Evolutionary conservation across 2,888 invertebrate genomes (phyloP), one percentile per base, ranked within the genome.

Genomic region (Spisula solida): DNA sequence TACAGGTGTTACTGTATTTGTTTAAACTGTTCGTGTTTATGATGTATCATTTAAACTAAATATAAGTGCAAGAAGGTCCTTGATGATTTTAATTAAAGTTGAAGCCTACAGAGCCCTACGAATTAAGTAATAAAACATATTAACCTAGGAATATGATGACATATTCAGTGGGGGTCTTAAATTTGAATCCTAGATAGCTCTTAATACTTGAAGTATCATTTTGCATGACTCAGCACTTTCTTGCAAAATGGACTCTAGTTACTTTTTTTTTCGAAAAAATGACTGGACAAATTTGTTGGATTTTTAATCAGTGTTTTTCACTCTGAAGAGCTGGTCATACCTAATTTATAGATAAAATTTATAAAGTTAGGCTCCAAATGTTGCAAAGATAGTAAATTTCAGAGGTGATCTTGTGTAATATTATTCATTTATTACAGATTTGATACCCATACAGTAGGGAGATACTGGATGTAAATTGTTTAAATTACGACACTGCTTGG

Each of bases 401-500:
- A 66, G 25, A 5, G 25, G 25, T 66, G 60, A 51, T 66, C 8
- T 66, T 66, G 60, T 66, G 60, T 66, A 66, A 66, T 66, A 66
- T 66, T 66, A 25, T 66, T 66, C 60, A 66, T 66, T 66, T 66
- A 66, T 66, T 66, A 66, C 60, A 12, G 60, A 66, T 66, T 66
- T 25, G 10, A 25, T 25, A n/a, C 8, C 2, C 0, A 66, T 66
- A 66, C 60, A 66, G 60, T 25, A 25, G 60, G 6, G 4, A 66
- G 25, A 25, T 25, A 66, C 60, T 8, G 8, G 60, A 66, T 66
- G 60, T 66, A 66, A 25, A 66, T 66, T 66, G 60, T 66, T 66
- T 66, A 66, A 66, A 66, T 66, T 66, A 66, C 60, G 4, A 25
- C 60, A 25, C 25, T 66, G 60, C 60, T 66, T 25, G n/a, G 60